phyloP scores from a whole-genome alignment of 1,140 invertebrate genomes.

The Calliphora vicina region DNA sequence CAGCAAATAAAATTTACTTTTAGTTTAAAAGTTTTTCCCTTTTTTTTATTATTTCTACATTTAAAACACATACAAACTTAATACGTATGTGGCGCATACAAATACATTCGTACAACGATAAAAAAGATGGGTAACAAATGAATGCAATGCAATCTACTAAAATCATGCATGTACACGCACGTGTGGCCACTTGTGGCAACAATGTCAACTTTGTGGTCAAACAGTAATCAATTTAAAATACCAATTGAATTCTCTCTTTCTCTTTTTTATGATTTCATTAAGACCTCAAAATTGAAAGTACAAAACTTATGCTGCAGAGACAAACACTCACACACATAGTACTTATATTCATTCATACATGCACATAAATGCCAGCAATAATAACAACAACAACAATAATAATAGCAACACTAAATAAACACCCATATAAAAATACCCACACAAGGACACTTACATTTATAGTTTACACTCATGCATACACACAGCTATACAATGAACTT shows the following conservation, averaged over 20 bases:
- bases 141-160: not conserved
- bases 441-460: not conserved
- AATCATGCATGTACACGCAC: slow-evolving; percentile 31
- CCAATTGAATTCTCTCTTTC: slow-evolving; percentile 7
- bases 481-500: too few relatives aligned
- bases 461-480: not conserved
- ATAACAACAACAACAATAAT: not conserved
- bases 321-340: too few relatives aligned
- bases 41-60: not conserved
- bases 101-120: not conserved
- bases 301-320: slow-evolving; percentile 2
- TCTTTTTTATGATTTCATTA: slow-evolving; percentile 29
- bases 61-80: not conserved
- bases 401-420: not conserved
- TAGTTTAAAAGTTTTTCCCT: not conserved
- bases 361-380: not conserved
- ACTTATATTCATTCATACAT: too few relatives aligned
- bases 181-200: slow-evolving; percentile 24
- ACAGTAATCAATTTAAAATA: slow-evolving; percentile 34
- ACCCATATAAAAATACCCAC: not conserved
- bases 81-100: too few relatives aligned
- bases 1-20: not conserved
- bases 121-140: not conserved
- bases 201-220: slow-evolving; percentile 32
- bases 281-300: slow-evolving; percentile 16